A percentile compares a stretch with the other conserved stretches of the same genome.
Conservation (phyloP, 2,797 vertebrate species). For the Bothrops alternatus region DNA sequence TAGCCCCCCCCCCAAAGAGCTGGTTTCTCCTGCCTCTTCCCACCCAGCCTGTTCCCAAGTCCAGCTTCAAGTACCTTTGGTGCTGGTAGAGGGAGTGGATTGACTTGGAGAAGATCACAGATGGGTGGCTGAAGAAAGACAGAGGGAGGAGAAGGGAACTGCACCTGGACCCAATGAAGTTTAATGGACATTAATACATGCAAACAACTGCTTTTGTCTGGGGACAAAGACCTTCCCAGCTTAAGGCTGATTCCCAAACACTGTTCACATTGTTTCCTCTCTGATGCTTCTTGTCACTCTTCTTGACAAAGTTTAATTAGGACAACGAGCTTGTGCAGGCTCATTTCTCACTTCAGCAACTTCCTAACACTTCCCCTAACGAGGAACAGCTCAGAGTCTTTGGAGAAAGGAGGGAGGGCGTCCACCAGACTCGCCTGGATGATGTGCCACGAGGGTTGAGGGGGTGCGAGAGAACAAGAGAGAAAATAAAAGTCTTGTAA, state of each 20-base stretch:
- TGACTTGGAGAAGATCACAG: constrained; percentile 59
- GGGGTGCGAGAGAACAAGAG: neutral
- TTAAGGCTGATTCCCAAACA: constrained; percentile 79
- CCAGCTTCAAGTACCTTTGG: constrained; percentile 1
- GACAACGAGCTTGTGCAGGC: constrained; percentile 85
- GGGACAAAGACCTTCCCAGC: constrained; percentile 80
- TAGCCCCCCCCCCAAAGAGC: neutral
- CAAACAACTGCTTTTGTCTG: constrained; percentile 90
- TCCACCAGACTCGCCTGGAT: neutral
- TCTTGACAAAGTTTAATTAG: constrained; percentile 95
- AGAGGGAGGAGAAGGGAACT: constrained; percentile 68
- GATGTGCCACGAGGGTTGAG: neutral
- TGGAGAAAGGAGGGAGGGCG: neutral
- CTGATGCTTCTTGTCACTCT: constrained; percentile 88
- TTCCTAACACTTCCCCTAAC: constrained; percentile 90
- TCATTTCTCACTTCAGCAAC: constrained; percentile 93
- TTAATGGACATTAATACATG: constrained; percentile 87
- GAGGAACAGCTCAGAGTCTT: constrained; percentile 64
- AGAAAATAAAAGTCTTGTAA: neutral
- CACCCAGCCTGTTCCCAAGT: neutral
- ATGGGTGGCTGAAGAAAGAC: constrained; percentile 70
- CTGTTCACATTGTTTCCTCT: constrained; percentile 87
- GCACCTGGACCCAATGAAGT: constrained; percentile 86
- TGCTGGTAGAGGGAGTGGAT: constrained; percentile 71
- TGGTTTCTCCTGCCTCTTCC: neutral